Base-by-base conservation (phyloP, 2,797 vertebrate species). In the Acipenser oxyrinchus region DNA sequence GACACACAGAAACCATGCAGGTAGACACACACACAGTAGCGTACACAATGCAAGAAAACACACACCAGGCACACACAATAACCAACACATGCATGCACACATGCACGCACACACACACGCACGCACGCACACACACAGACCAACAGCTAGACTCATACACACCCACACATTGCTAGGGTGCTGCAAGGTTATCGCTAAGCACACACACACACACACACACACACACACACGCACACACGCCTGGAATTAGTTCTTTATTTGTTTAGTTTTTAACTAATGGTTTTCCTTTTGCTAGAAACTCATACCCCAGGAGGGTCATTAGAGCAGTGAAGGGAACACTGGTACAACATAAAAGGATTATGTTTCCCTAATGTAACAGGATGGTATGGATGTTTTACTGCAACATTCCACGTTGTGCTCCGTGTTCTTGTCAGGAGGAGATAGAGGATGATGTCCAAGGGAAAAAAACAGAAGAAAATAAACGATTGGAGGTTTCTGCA, bases 41-140 rank as follows among this genome's bases (percentile, higher is more conserved):
- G 11, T 13, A 11, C 55, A 58, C 12, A 58, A 58, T 37, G 48
- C 55, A 58, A 65, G 62, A 48, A 13, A 58, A 62, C 23, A 70
- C 58, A 53, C 37, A n/a, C 60, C 15, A 49, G 13, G 6, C 55
- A 13, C 10, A 10, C 12, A 12, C 12, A 58, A 6, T 5, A 37
- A 37, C 55, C 55, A 10, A 58, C 55, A 53, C 5, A 37, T 37
- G 5, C 37, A 37, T 0, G 5, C 37, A 53, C 4, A 1, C 51
- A 53, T 1, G 0, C 8, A 10, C 55, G 3, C 55, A 8, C 55
- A 10, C 55, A 11, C 55, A 58, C 10, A 11, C 55, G 11, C 55
- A 58, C 7, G 11, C 12, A 58, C 13, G 11, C 12, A 11, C 11
- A 10, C 12, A n/a, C 12, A 58, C 12, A 58, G 7, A 6, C 12